These are phyloP conservation scores for Micrasema longulum DNA, from an alignment of 1,140 invertebrate species.

Conservation along the genomic window DNA sequence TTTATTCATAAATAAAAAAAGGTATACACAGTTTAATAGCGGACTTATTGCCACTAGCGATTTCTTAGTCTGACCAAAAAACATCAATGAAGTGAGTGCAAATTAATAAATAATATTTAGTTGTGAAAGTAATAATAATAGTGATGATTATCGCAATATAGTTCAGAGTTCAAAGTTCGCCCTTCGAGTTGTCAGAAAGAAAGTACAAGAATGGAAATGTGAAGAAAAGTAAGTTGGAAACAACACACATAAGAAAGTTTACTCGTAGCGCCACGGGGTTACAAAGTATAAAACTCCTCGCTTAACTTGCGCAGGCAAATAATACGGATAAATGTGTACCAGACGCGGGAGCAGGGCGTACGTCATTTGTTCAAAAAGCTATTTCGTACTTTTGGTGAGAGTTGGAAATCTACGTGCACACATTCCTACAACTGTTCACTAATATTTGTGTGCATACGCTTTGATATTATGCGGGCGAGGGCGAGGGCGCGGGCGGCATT, in stretches of 20 bases:
- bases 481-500: neutral
- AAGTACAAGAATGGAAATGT: conserved; percentile 20
- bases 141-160: no score
- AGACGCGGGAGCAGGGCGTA: neutral
- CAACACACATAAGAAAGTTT: conserved; percentile 46
- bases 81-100: no score
- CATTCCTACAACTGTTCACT: neutral
- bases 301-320: conserved; percentile 8
- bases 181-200: conserved; percentile 26
- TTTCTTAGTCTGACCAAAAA: no score
- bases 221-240: conserved; percentile 29
- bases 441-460: neutral
- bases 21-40: no score
- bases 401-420: neutral
- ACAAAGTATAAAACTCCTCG: conserved; percentile 25
- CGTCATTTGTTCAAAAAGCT: conserved; percentile 20
- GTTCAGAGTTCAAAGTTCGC: conserved; percentile 32
- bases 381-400: conserved; percentile 20
- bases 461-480: neutral
- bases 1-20: no score
- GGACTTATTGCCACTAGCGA: no score
- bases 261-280: conserved; percentile 20
- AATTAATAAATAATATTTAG: no score
- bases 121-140: no score
- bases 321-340: conserved; percentile 29